Evolutionary conservation across 2,113 vertebrate genomes (phyloP).

Genomic region (Martes martes): DNA sequence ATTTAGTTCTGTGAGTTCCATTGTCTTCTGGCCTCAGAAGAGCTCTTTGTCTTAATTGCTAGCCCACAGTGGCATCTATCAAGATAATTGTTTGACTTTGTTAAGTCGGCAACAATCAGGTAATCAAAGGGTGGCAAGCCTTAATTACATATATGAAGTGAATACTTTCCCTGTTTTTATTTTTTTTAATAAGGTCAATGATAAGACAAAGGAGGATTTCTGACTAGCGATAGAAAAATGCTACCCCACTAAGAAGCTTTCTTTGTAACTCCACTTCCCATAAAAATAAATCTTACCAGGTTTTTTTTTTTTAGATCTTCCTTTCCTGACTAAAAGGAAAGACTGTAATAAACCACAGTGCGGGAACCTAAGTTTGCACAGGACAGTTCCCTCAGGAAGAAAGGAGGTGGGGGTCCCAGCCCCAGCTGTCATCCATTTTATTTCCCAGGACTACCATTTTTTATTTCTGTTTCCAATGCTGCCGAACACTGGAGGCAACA

Average conservation of each 20-base stretch:
- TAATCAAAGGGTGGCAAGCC: not conserved
- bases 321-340: constrained; percentile 4
- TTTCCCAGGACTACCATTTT: not conserved
- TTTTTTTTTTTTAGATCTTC: not conserved
- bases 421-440: not conserved
- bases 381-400: not conserved
- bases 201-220: not conserved
- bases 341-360: not conserved
- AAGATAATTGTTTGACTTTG: constrained; percentile 17
- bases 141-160: not conserved
- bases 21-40: not conserved
- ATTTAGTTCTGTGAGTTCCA: not conserved
- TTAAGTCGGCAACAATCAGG: not conserved
- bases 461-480: not conserved
- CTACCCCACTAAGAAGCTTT: not conserved
- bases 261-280: not conserved
- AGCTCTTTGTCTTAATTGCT: not conserved
- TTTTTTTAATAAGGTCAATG: not conserved
- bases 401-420: not conserved
- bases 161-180: not conserved
- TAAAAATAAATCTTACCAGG: not conserved
- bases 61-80: not conserved
- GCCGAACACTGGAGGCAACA: not conserved
- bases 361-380: not conserved
- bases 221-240: not conserved